A percentile compares a stretch with the other conserved stretches of the same genome.
These are phyloP conservation scores for Microdon myrmicae DNA, from an alignment of 2,888 invertebrate species.

Conservation along the genomic window DNA sequence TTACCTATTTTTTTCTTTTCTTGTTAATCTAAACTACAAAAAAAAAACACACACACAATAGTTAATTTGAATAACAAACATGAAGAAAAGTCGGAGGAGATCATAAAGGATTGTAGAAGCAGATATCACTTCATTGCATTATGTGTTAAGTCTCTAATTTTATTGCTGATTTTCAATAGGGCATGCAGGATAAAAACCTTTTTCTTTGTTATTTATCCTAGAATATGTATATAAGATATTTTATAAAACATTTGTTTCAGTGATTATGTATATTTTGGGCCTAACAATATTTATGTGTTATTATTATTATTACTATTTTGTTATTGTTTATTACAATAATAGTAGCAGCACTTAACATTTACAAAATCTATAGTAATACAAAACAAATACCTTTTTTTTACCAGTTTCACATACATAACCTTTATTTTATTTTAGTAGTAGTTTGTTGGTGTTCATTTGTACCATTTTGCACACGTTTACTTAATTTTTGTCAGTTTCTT, in stretches of 20 bases:
- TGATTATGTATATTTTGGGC: too few relatives aligned
- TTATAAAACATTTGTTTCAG: slow-evolving; percentile 37
- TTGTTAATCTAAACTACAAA: slow-evolving; percentile 8
- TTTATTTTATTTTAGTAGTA: slow-evolving; percentile 20
- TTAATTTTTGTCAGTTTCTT: slow-evolving; percentile 19
- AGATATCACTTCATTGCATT: slow-evolving; percentile 18
- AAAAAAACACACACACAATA: slow-evolving; percentile 5
- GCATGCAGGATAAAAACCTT: slow-evolving; percentile 38
- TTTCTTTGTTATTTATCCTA: slow-evolving; percentile 16
- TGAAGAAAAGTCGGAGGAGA: slow-evolving; percentile 28
- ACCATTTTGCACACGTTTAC: slow-evolving; percentile 35
- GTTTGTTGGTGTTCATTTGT: slow-evolving; percentile 41
- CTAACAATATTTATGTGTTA: slow-evolving; percentile 19
- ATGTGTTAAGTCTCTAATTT: slow-evolving; percentile 10
- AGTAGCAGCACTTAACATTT: slow-evolving; percentile 48
- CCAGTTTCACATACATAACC: neutral
- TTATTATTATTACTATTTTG: slow-evolving; percentile 32
- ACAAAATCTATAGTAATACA: slow-evolving; percentile 50
- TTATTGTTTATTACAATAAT: slow-evolving; percentile 51
- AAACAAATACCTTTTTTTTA: slow-evolving; percentile 34
- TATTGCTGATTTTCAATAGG: slow-evolving; percentile 36
- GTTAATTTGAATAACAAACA: slow-evolving; percentile 4
- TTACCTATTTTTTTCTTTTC: slow-evolving; percentile 15
- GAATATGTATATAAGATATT: slow-evolving; percentile 36
- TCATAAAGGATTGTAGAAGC: slow-evolving; percentile 43